phyloP scores from a whole-genome alignment of 2,113 vertebrate species.

The Motacilla tschutschensis region DNA sequence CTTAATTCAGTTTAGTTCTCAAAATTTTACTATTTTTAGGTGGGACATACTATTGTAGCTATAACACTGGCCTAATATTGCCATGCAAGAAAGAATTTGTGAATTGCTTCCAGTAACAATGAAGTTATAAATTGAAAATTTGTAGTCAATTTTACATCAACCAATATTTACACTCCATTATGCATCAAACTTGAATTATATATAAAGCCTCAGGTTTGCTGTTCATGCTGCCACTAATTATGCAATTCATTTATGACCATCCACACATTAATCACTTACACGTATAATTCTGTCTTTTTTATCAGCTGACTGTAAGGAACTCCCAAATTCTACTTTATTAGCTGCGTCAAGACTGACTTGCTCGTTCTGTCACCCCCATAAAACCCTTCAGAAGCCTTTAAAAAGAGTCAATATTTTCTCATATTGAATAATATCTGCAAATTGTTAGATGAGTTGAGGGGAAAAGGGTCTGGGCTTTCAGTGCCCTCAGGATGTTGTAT shows the following conservation, averaged over 20 bases:
- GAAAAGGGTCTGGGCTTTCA: not conserved
- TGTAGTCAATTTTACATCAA: not conserved
- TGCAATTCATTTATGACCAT: not conserved
- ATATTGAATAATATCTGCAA: slow-evolving; percentile 14
- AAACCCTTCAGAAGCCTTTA: not conserved
- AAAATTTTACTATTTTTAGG: not conserved
- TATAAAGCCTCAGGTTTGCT: not conserved
- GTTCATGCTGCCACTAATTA: not conserved
- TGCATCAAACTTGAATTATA: not conserved
- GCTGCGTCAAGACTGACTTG: not conserved
- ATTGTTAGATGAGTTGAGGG: not conserved
- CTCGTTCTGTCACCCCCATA: not conserved
- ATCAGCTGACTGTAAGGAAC: not conserved
- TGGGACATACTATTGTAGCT: not conserved
- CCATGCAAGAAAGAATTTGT: not conserved
- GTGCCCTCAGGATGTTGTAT: not conserved
- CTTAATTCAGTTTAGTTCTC: not conserved
- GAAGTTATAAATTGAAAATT: not conserved
- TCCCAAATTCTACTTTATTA: not conserved
- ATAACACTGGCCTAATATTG: not conserved
- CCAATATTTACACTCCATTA: not conserved
- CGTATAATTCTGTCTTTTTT: not conserved
- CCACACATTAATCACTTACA: not conserved
- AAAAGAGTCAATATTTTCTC: not conserved
- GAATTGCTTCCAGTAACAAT: not conserved